Conservation (phyloP, 1,140 invertebrate genomes). For the Penaeus vannamei region DNA sequence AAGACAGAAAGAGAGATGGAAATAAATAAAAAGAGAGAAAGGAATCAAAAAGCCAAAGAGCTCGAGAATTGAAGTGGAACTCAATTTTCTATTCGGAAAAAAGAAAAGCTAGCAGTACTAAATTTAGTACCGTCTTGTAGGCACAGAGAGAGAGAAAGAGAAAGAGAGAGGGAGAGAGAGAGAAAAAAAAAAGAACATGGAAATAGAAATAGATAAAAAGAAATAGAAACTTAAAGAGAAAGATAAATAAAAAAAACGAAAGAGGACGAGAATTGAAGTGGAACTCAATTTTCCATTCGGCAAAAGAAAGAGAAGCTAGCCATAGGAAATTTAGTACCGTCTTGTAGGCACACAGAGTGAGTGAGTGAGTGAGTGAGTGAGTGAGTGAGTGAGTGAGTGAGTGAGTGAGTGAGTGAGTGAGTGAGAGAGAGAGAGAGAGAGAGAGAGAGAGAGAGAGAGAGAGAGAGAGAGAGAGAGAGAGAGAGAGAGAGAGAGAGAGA, state of each 20-base stretch:
- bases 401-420: neutral
- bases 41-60: neutral
- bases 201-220: neutral
- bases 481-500: neutral
- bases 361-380: neutral
- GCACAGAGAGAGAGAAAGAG: neutral
- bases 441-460: neutral
- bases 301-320: neutral
- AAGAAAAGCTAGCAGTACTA: neutral
- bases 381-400: neutral
- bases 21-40: neutral
- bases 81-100: neutral
- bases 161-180: neutral
- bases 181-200: neutral
- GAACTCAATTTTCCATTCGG: neutral
- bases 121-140: too few species aligned
- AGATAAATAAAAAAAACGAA: neutral
- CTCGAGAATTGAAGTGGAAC: neutral
- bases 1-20: conserved; percentile 12
- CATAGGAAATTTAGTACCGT: too few species aligned
- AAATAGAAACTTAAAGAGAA: too few species aligned
- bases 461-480: neutral
- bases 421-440: conserved; percentile 6
- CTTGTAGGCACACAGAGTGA: neutral
- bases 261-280: conserved; percentile 5